Base-by-base conservation (phyloP, 1,140 invertebrate genomes). In the Lepidurus apus region DNA sequence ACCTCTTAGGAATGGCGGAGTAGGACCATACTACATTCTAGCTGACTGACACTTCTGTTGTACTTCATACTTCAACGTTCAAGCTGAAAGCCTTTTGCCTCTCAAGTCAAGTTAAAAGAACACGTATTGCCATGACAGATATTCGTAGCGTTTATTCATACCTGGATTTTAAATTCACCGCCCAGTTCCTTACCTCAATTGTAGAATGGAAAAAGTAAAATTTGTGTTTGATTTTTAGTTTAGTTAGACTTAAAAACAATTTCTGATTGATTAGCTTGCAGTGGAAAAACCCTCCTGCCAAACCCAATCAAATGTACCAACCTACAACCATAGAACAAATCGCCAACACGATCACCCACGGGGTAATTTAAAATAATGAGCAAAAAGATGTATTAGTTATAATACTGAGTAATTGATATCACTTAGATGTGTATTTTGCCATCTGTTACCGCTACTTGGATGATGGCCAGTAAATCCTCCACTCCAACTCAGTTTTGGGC, bases 291-390 rank as follows among this genome's bases (percentile, higher is more conserved):
- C 82, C 86, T 75, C 85, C 88, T 82, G 89, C 91, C 17, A 84
- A 84, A 45, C 86, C 87, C 53, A 89, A 90, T 44, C 86, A 90
- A 82, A 90, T 91, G 5, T 93, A 93, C 82, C 85, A 86, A 76
- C 92, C 92, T 17, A 92, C 92, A 5, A 85, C 92, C 86, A 88
- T 95, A 77, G 95, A 97, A 85, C 95, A 97, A 85, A 86, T 96
- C 80, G 95, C 95, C 10, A 97, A 97, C 86, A 91, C 97, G 73
- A 87, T 95, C 79, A 95, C 95, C 42, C 95, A 97, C 87, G 95
- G 93, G 74, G 90, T 90, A 84, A 85, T 74, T 75, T 13, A n/a
- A 43, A 5, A 76, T 42, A 78, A 78, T 42, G n/a, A 77, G 44
- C 34, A 42, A 42, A n/a, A 13, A 21, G 6, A 26, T 74, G 53